Evolutionary conservation across 37 sponge, comb jelly and placozoan genomes (phyloP).

Genomic region (Amphimedon queenslandica): DNA sequence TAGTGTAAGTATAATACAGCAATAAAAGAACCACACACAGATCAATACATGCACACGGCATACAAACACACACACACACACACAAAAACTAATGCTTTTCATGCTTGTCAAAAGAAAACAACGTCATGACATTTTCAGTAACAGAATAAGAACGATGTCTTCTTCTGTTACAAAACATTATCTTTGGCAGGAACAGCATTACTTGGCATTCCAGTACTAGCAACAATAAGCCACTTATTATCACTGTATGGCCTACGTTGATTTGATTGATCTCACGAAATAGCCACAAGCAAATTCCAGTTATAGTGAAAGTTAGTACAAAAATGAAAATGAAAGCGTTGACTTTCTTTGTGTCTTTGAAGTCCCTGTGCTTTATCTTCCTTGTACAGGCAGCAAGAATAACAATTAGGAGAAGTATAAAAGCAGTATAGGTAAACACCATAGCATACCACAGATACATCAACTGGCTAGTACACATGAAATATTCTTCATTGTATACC

Average conservation of each 20-base stretch:
- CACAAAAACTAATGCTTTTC: too few relatives aligned
- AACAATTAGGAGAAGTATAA: background rate
- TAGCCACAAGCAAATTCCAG: background rate
- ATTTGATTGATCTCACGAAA: background rate
- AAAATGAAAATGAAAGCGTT: background rate
- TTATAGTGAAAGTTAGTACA: background rate
- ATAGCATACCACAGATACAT: background rate
- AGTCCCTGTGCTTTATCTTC: background rate
- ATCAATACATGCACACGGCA: too few relatives aligned
- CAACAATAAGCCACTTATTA: background rate
- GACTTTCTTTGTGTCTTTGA: constrained; percentile 13
- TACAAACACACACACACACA: too few relatives aligned
- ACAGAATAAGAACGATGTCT: background rate
- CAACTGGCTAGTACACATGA: background rate
- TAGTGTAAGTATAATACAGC: too few relatives aligned
- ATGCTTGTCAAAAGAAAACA: background rate
- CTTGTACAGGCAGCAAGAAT: background rate
- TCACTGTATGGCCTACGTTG: background rate
- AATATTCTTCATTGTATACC: background rate
- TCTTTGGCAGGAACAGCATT: background rate
- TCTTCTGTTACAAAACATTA: background rate
- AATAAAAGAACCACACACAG: too few relatives aligned
- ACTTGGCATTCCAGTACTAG: background rate
- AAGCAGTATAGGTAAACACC: background rate
- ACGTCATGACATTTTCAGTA: background rate